Evolutionary conservation across 2,113 vertebrate genomes (phyloP), one percentile per base, ranked within the genome.

Genomic region (Eidolon helvum): DNA sequence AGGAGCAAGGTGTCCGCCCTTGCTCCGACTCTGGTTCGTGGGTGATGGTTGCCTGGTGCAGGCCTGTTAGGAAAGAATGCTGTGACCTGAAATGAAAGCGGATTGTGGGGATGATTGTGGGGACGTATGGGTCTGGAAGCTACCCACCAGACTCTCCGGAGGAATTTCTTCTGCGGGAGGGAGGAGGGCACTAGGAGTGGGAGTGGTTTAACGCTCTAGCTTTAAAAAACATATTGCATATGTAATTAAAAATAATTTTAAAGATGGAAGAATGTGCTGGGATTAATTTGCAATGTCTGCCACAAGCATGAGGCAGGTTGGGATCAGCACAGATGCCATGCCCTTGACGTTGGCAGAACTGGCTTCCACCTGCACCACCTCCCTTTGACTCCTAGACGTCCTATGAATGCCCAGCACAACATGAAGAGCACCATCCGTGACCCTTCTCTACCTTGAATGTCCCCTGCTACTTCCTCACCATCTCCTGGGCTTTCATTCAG

Each of bases 331-430:
- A 4, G 4, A 24, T 40, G 33, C 55, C 12, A 2, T 14, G 15
- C 35, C 15, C 43, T 68, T 45, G 57, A 45, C 85, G 33, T 33
- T 74, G 33, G 35, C 12, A n/a, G 48, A 82, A 38, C 16, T 10
- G 28, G 35, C 59, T 48, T 59, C 59, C 10, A 0, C 45, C 40
- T 77, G 66, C 9, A 8, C 66, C 18, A 38, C 40, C 24, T 43
- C 3, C 7, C 12, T 4, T 10, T 1, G 8, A 19, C 1, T 4
- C 68, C 90, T 7, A 2, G 45, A 1, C 30, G 79, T 35, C 26
- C 19, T 50, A 10, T 0, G 33, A 84, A 7, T n/a, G 48, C 22
- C 30, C 30, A 48, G 43, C 30, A 50, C 7, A n/a, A 16, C 8
- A 0, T 0, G 19, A 77, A 30, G 35, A n/a, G n/a, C n/a, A 26